These are phyloP conservation scores for Falco concolor DNA, from an alignment of 2,797 vertebrate species.

Conservation along the genomic window DNA sequence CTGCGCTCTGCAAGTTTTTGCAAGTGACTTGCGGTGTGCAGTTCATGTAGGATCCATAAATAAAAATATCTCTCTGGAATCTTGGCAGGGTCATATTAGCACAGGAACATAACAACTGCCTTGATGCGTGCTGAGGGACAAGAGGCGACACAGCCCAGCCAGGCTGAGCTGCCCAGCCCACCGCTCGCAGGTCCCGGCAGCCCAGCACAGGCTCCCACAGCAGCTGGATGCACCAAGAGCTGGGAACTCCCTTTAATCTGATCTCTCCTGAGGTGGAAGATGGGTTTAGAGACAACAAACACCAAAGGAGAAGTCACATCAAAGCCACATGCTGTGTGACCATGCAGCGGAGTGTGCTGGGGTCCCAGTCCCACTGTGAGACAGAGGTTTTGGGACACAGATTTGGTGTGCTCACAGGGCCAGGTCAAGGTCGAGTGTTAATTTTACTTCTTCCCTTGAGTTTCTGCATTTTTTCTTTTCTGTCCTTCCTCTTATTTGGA, in stretches of 20 bases:
- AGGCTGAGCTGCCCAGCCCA: background rate
- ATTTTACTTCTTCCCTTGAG: background rate
- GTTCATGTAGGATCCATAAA: slow-evolving; percentile 39
- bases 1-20: slow-evolving; percentile 28
- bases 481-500: background rate
- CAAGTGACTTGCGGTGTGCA: slow-evolving; percentile 6
- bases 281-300: background rate
- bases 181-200: background rate
- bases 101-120: background rate
- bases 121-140: rapidly evolving
- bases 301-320: background rate
- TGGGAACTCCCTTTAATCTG: background rate
- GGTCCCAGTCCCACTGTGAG: rapidly evolving
- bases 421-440: background rate
- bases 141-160: background rate
- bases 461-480: background rate
- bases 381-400: background rate
- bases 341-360: background rate
- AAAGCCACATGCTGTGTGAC: background rate
- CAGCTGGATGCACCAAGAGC: background rate
- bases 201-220: background rate
- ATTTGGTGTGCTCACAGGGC: background rate
- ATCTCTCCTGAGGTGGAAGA: background rate
- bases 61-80: background rate
- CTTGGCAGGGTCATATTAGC: background rate